Evolutionary conservation across 2,888 invertebrate species (phyloP), one percentile per base, ranked within the genome.

Genomic region (Ceratothoa steindachneri): DNA sequence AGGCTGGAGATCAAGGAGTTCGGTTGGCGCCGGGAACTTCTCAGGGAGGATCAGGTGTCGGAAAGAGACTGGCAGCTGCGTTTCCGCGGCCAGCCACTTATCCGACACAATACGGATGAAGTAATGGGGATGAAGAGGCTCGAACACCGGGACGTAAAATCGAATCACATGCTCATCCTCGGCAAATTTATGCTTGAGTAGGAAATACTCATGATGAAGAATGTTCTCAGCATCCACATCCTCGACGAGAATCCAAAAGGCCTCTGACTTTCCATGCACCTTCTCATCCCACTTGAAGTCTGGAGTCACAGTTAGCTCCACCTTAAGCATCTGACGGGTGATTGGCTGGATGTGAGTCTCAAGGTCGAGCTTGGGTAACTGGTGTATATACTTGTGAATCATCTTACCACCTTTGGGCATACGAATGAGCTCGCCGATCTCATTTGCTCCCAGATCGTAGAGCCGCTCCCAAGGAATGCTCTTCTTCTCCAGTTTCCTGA

Each of bases 271-370:
- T 30, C 90, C 90, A 82, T 89, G 89, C 28, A 93, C 87, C 86
- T 97, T 97, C 80, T 97, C 97, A 82, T 99, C 98, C 99, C 99
- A 99, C 83, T 97, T 95, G 85, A 99, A 99, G 85, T 99, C 98
- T 0, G 99, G 98, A 0, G 96, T 96, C 75, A 99, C 94, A 0
- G 97, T 97, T 19, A 99, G 86, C 85, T 99, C 98, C 0, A 99
- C 80, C 67, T 80, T 80, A 28, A 80, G 77, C 74, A 77, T 80
- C 64, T 80, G 80, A 12, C 80, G 83, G 0, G 99, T 99, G 80
- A 99, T 95, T 0, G 99, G 99, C 84, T 98, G 97, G 81, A 99
- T 96, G 83, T 98, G 96, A 0, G 98, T 97, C 0, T 95, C 91
- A 7, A 99, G 86, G 84, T 98, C 97, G 76, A 99, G 84, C 84